Evolutionary conservation across 2,797 vertebrate genomes (phyloP).

Genomic region (Chlorospingus flavigularis): DNA sequence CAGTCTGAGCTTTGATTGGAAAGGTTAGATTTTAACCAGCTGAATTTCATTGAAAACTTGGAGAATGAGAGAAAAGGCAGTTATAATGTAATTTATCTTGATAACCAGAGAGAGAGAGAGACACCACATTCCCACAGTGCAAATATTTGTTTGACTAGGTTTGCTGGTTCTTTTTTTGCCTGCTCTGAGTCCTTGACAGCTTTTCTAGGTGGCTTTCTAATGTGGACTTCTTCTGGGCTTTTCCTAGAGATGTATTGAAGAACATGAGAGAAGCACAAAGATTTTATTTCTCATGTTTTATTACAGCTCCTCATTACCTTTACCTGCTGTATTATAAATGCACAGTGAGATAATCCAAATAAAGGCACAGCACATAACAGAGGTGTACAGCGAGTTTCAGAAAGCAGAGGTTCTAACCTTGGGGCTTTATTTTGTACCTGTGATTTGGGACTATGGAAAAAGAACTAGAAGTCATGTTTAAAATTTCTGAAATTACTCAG

Average conservation of each 20-base stretch:
- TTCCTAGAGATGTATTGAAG: background rate
- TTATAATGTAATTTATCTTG: conserved; percentile 25
- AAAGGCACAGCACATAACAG: background rate
- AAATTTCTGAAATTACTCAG: background rate
- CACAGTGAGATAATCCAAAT: background rate
- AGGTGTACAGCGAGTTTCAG: background rate
- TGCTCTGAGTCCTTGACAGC: background rate
- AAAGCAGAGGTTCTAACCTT: background rate
- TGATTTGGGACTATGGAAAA: background rate
- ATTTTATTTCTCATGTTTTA: background rate
- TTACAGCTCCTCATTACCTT: background rate
- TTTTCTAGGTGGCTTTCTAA: background rate
- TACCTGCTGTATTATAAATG: background rate
- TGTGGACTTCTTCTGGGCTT: background rate
- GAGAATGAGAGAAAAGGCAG: background rate
- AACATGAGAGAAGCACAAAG: background rate
- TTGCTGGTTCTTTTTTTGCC: background rate
- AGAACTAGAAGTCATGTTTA: background rate
- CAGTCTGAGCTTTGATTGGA: background rate
- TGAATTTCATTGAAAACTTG: background rate
- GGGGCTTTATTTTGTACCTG: background rate
- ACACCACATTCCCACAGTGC: background rate
- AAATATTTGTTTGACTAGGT: conserved; percentile 5
- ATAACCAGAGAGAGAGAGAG: background rate
- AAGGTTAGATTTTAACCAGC: background rate